Percentiles rank a stretch among this genome's conserved stretches.
Conservation (phyloP, 1,140 invertebrate genomes). For the Nilaparvata lugens region DNA sequence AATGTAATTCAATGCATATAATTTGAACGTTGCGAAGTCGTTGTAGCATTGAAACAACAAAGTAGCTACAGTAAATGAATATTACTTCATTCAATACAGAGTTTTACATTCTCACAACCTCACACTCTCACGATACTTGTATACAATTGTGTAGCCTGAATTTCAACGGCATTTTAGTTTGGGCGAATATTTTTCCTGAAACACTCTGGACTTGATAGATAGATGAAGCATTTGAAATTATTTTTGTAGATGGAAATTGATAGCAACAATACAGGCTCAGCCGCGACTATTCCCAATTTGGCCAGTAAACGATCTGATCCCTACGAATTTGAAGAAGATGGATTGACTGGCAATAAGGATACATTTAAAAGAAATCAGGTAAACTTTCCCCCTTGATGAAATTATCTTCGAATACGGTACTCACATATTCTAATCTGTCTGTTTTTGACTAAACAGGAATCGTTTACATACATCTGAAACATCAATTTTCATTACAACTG, state of each 20-base stretch:
- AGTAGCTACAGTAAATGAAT: too few species aligned
- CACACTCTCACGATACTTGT: too few species aligned
- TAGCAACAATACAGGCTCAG: slow-evolving; percentile 12
- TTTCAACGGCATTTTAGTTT: slow-evolving; percentile 3
- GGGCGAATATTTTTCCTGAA: neutral
- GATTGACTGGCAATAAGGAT: slow-evolving; percentile 14
- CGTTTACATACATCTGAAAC: neutral
- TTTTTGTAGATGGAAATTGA: slow-evolving; percentile 34
- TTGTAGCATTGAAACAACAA: too few species aligned
- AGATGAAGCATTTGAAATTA: slow-evolving; percentile 4
- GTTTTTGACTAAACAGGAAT: too few species aligned
- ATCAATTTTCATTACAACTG: too few species aligned
- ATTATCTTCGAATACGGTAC: neutral
- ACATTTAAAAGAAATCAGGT: too few species aligned
- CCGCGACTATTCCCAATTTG: slow-evolving; percentile 14
- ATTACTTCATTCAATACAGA: too few species aligned
- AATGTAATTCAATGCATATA: too few species aligned
- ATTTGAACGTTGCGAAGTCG: too few species aligned
- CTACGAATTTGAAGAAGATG: slow-evolving; percentile 59
- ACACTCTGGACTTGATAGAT: neutral
- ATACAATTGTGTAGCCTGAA: too few species aligned
- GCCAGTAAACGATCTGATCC: slow-evolving; percentile 47
- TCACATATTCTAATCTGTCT: neutral
- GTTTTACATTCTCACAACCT: too few species aligned
- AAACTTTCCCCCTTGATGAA: slow-evolving; percentile 32